phyloP scores from a whole-genome alignment of 2,797 vertebrate genomes.

The Cryptoblepharus egeriae region DNA sequence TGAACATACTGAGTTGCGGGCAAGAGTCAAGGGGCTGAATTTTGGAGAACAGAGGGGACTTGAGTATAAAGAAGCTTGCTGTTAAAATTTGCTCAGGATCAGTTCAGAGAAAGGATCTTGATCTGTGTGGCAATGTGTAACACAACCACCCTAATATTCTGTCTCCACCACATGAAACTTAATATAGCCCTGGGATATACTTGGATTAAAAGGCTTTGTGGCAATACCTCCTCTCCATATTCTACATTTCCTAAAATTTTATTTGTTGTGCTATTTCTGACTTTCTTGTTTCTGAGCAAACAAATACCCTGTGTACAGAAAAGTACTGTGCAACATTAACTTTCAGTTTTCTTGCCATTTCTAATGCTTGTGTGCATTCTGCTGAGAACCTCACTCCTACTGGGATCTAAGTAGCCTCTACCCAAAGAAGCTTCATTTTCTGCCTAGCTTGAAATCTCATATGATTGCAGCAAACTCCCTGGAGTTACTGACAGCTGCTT shows the following conservation, averaged over 20 bases:
- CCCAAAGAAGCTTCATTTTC: background rate
- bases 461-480: background rate
- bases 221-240: background rate
- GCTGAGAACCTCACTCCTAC: background rate
- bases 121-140: background rate
- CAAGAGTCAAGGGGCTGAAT: background rate
- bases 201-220: background rate
- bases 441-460: background rate
- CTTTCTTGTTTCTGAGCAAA: slow-evolving; percentile 2
- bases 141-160: background rate
- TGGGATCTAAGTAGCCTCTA: background rate
- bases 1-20: no score
- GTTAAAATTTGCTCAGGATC: background rate
- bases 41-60: background rate
- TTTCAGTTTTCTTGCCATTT: background rate
- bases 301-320: slow-evolving; percentile 3
- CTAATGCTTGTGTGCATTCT: background rate
- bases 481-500: slow-evolving; percentile 14
- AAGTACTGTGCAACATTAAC: background rate
- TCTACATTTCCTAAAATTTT: background rate
- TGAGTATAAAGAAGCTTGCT: background rate
- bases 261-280: background rate
- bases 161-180: background rate
- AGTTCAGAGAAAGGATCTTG: background rate
- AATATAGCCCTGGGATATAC: background rate